Evolutionary conservation across 2,888 invertebrate species (phyloP), one percentile per base, ranked within the genome.

Genomic region (Sarcophaga variegata): DNA sequence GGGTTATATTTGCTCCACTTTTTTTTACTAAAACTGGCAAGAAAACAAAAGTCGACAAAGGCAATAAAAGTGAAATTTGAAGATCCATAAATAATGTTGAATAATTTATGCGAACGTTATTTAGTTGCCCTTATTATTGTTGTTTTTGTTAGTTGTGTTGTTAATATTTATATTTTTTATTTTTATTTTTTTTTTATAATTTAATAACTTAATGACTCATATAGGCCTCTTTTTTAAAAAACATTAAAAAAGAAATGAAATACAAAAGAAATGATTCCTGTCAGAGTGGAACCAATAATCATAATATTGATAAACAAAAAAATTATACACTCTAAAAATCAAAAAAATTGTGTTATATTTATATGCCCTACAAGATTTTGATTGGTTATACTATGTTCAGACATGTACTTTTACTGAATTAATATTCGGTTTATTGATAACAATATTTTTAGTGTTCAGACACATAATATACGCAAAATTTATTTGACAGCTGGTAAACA

Each of bases 61-160:
- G 14, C 8, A 78, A 69, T 49, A 59, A 47, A 64, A 80, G 49
- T 54, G 64, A 27, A 76, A 75, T 59, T 84, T 64, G 22, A 66
- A 80, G 76, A 80, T 76, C 70, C 60, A 62, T 37, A 49, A 76
- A 80, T 76, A 76, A 84, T 72, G 80, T 84, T 84, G 80, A 80
- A 81, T 80, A 80, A 84, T 81, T 84, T 84, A 84, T 84, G 64
- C 60, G 47, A 25, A 59, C 37, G 74, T 66, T 80, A 25, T 71
- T 79, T 20, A 14, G 25, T 62, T 63, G 63, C 54, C 8, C 10
- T 62, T 80, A 66, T 76, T 84, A 71, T 84, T 76, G 49, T 25
- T 71, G 12, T 17, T 70, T 49, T 14, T 49, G 14, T 14, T 49
- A 49, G 49, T 49, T 49, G 49, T 49, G 4, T 49, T 49, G 49